Conservation (phyloP, 1,140 invertebrate species). For the Aphaenogaster ashmeadi region DNA sequence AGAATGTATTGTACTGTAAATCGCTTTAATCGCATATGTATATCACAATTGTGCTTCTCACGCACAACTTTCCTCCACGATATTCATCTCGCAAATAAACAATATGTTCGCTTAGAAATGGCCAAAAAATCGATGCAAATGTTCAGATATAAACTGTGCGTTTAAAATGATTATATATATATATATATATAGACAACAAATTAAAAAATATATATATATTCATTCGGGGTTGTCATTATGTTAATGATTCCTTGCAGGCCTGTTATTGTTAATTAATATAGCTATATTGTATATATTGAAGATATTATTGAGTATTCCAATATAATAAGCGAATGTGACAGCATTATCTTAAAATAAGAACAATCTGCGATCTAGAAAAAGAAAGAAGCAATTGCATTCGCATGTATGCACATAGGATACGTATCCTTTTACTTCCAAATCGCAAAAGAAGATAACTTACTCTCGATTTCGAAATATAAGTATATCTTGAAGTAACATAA, state of each 20-base stretch:
- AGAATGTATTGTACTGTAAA: constrained; percentile 47
- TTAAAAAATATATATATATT: background rate
- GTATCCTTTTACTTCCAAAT: background rate
- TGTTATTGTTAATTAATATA: constrained; percentile 1
- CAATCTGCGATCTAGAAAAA: background rate
- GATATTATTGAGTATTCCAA: background rate
- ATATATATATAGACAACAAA: background rate
- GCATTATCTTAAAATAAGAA: background rate
- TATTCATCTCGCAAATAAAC: background rate
- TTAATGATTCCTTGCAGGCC: background rate
- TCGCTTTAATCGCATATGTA: constrained; percentile 27
- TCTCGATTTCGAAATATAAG: background rate
- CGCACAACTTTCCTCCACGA: no score
- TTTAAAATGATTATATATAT: background rate
- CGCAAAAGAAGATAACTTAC: background rate
- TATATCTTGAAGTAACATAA: constrained; percentile 14
- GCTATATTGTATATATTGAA: background rate
- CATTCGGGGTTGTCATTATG: background rate
- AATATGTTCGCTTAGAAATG: background rate
- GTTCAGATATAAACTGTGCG: background rate
- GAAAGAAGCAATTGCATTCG: background rate
- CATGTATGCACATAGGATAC: background rate
- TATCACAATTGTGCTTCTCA: constrained; percentile 45
- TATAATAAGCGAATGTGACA: constrained; percentile 6
- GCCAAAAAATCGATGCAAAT: background rate